Evolutionary conservation across 2,888 invertebrate genomes (phyloP), one percentile per base, ranked within the genome.

Genomic region (Drosophila phalerata): DNA sequence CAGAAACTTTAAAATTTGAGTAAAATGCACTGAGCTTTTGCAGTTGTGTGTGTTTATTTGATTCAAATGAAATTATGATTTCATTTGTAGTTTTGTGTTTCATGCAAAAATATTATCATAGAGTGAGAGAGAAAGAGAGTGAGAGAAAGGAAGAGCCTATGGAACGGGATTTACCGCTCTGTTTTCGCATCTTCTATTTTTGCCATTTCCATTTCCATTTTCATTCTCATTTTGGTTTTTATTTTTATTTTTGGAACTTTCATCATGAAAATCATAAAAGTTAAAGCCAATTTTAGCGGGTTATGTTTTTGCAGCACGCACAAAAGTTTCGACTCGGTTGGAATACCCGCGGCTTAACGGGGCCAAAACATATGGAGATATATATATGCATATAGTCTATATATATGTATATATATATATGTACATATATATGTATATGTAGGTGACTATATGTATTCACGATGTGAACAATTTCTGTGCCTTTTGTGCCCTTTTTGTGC

Each of bases 191-290:
- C 17, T 32, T 47, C 30, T n/a, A 17, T 19, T 19, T 38, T n/a
- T n/a, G n/a, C n/a, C n/a, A n/a, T n/a, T 28, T 43, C 13, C 15
- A 17, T 25, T 40, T 22, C 17, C 28, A 28, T 61, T 42, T 42
- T 17, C 19, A 38, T 19, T 17, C 40, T 30, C 9, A 22, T 55
- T 13, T 11, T 43, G 17, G 10, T 11, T 9, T 19, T 28, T 19
- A 13, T n/a, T 49, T 42, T 30, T 22, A 45, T 62, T 61, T 48
- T 22, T 11, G 8, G 28, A 77, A 77, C 69, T 78, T 81, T 71
- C 48, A 64, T 47, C 74, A 66, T 81, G 81, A 67, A 81, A 81
- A 81, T 81, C 71, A 81, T 69, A 71, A 79, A 79, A 79, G 79
- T 79, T 79, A 69, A 78, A 69, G 78, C 69, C 73, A 67, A 79